A percentile compares a stretch with the other conserved stretches of the same genome.
These are phyloP conservation scores for Trichonephila clavipes DNA, from an alignment of 1,140 invertebrate genomes.

Conservation along the genomic window DNA sequence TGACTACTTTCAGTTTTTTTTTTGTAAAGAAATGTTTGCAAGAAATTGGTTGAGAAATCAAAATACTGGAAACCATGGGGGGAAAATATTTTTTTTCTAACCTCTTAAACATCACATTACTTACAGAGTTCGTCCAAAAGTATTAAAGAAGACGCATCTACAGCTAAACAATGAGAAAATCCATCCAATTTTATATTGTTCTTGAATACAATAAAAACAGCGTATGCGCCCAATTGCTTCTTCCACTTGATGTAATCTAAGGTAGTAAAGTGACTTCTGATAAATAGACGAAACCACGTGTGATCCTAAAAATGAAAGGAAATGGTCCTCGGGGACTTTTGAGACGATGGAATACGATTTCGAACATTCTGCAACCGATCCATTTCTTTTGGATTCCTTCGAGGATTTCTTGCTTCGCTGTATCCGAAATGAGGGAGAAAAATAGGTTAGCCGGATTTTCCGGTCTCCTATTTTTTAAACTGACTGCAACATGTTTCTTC, in stretches of 20 bases:
- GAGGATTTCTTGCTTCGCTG: not conserved
- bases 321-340: not conserved
- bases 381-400: not conserved
- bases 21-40: too few species aligned
- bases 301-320: not conserved
- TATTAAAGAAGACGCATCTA: too few species aligned
- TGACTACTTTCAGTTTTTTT: too few species aligned
- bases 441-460: constrained; percentile 20
- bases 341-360: not conserved
- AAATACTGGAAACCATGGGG: too few species aligned
- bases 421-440: not conserved
- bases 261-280: not conserved
- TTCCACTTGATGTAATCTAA: not conserved
- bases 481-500: not conserved
- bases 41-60: too few species aligned
- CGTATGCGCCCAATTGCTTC: not conserved
- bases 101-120: too few species aligned
- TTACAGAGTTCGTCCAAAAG: too few species aligned
- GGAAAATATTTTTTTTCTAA: too few species aligned
- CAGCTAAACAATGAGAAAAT: too few species aligned
- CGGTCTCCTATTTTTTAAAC: not conserved
- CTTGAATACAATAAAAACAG: too few species aligned
- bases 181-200: too few species aligned
- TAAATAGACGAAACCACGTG: not conserved
- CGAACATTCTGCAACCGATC: not conserved